A percentile compares a stretch with the other conserved stretches of the same genome.
Conservation (phyloP, 2,113 vertebrate genomes). For the Psammodynastes pulverulentus region DNA sequence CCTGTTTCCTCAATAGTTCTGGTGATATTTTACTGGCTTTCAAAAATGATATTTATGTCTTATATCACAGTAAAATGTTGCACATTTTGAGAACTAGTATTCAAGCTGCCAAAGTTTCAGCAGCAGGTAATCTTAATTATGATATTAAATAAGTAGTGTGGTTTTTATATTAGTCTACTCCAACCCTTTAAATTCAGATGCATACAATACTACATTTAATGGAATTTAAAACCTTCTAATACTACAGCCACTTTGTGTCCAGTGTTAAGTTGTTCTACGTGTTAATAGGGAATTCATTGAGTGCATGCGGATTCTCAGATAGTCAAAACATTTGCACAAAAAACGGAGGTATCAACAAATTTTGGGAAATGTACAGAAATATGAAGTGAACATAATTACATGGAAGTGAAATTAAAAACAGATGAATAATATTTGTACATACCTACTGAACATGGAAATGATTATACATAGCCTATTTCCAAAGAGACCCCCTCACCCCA, state of each 20-base stretch:
- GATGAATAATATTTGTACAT: not conserved
- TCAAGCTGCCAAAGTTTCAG: slow-evolving; percentile 27
- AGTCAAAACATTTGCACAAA: not conserved
- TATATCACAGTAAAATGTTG: slow-evolving; percentile 32
- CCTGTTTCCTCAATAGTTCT: slow-evolving; percentile 42
- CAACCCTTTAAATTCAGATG: not conserved
- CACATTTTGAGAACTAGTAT: not conserved
- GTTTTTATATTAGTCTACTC: not conserved
- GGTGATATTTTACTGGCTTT: slow-evolving; percentile 48
- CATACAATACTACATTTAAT: not conserved
- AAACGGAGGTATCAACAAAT: not conserved
- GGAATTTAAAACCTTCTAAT: not conserved
- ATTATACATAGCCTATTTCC: not conserved
- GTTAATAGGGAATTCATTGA: not conserved
- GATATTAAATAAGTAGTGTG: not conserved
- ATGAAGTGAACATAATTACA: not conserved
- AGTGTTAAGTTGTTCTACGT: not conserved
- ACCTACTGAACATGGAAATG: not conserved
- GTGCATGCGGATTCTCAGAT: not conserved
- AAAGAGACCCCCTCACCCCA: not conserved
- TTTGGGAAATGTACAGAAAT: not conserved
- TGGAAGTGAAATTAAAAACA: not conserved
- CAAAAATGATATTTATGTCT: slow-evolving; percentile 39
- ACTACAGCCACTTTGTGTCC: not conserved
- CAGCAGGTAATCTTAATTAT: not conserved